Evolutionary conservation across 2,113 vertebrate genomes (phyloP).

Genomic region (Chrysemys picta): DNA sequence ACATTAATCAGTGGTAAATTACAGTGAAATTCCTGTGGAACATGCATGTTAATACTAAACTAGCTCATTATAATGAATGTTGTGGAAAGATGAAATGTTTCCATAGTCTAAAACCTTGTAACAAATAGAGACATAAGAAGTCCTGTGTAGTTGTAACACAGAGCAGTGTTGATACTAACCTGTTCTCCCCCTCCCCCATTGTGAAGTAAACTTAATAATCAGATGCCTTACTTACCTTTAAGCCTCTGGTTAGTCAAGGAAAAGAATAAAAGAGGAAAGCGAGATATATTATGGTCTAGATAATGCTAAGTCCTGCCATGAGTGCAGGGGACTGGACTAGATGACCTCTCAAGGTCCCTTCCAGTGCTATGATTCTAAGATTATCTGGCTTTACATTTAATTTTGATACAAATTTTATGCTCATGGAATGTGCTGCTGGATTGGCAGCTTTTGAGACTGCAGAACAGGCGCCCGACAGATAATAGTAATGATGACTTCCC

Average conservation of each 20-base stretch:
- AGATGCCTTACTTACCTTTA: neutral
- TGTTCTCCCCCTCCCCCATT: neutral
- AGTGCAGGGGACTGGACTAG: no score
- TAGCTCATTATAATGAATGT: constrained; percentile 29
- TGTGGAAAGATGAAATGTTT: neutral
- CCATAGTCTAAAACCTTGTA: neutral
- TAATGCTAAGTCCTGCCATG: no score
- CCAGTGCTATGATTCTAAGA: neutral
- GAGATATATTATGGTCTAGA: neutral
- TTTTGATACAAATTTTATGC: neutral
- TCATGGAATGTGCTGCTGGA: neutral
- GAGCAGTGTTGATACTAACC: constrained; percentile 1
- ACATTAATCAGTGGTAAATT: constrained; percentile 52
- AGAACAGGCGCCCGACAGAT: accelerated
- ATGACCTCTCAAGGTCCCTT: no score
- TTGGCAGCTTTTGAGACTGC: neutral
- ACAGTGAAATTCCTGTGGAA: constrained; percentile 40
- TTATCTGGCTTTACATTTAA: neutral
- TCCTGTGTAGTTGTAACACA: neutral
- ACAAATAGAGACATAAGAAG: neutral
- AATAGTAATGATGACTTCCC: neutral
- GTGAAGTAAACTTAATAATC: constrained; percentile 7
- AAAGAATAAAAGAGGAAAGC: neutral
- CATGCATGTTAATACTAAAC: constrained; percentile 13
- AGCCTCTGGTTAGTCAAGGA: neutral